A percentile compares a stretch with the other conserved stretches of the same genome.
Evolutionary conservation across 2,797 vertebrate species (phyloP).

Genomic region (Paratrypauchen microcephalus): DNA sequence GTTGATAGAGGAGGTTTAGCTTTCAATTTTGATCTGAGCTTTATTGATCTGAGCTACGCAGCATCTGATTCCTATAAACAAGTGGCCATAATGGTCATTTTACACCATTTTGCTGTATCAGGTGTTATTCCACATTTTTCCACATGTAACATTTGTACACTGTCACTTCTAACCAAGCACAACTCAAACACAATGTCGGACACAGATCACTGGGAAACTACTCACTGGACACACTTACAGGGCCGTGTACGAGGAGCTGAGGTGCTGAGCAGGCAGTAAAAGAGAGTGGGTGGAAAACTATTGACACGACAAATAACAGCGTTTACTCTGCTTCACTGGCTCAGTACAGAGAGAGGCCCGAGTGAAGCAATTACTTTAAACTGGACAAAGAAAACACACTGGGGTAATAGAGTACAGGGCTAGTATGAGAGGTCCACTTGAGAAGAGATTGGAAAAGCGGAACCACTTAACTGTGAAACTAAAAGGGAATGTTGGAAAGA

Average conservation of each 20-base stretch:
- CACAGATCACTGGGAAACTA: neutral
- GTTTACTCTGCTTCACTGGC: neutral
- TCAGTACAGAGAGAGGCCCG: neutral
- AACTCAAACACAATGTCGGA: neutral
- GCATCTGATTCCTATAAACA: neutral
- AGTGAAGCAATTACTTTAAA: neutral
- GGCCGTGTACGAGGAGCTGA: neutral
- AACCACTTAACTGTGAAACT: too few relatives aligned
- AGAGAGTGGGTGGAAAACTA: neutral
- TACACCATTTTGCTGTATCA: neutral
- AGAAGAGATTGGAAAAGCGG: neutral
- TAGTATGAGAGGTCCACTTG: neutral
- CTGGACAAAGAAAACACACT: neutral
- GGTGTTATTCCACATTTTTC: neutral
- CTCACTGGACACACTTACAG: neutral
- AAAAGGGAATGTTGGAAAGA: neutral
- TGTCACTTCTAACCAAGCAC: neutral
- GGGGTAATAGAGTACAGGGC: neutral
- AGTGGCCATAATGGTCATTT: neutral
- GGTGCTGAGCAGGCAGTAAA: conserved; percentile 5
- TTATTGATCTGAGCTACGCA: neutral
- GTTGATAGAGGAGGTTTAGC: too few relatives aligned
- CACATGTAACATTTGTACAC: neutral
- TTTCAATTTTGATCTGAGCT: neutral
- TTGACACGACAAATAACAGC: conserved; percentile 5